phyloP scores from a whole-genome alignment of 2,888 invertebrate species.

The Sturmia bella region DNA sequence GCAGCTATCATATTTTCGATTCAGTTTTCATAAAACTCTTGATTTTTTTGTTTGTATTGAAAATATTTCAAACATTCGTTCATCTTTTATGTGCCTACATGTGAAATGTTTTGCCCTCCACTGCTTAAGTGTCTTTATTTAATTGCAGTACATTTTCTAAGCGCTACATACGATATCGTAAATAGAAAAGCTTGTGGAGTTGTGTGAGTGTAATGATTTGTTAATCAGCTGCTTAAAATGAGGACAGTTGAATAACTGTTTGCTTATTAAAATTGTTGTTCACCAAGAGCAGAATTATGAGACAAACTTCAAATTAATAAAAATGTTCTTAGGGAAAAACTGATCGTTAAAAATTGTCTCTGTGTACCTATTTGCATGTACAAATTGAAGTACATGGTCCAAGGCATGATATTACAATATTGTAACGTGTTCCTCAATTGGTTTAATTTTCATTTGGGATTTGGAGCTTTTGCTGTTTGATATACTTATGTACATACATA shows the following conservation, averaged over 20 bases:
- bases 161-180: too few relatives aligned
- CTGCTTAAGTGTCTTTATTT: background rate
- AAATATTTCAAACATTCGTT: too few relatives aligned
- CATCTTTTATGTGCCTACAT: too few relatives aligned
- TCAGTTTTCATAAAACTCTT: too few relatives aligned
- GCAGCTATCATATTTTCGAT: too few relatives aligned
- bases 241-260: background rate
- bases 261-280: too few relatives aligned
- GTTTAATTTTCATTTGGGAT: background rate
- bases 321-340: too few relatives aligned
- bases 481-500: too few relatives aligned
- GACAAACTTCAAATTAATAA: background rate
- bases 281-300: constrained; percentile 1
- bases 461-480: constrained; percentile 10
- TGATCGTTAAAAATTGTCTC: constrained; percentile 45
- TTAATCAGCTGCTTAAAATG: constrained; percentile 17
- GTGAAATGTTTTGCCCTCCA: background rate
- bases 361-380: background rate
- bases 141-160: too few relatives aligned
- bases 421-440: background rate
- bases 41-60: too few relatives aligned
- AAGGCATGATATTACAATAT: background rate
- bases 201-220: background rate
- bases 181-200: too few relatives aligned
- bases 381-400: too few relatives aligned